A percentile compares a stretch with the other conserved stretches of the same genome.
Conservation (phyloP, 2,113 vertebrate species). For the Calyptommatus sinebrachiatus region DNA sequence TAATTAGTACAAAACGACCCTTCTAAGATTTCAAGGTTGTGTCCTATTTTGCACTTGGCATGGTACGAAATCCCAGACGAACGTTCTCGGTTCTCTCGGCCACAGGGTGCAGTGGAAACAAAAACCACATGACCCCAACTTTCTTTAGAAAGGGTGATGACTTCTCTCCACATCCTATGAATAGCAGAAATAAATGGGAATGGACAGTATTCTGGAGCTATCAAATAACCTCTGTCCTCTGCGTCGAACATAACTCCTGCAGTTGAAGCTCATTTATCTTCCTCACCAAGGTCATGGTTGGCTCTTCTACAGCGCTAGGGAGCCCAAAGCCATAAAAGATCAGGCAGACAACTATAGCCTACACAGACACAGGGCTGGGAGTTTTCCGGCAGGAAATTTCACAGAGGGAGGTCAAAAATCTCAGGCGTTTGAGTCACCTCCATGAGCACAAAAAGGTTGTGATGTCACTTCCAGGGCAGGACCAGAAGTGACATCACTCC, state of each 20-base stretch:
- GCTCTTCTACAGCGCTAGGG: conserved; percentile 26
- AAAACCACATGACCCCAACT: conserved; percentile 31
- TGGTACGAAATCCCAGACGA: neutral
- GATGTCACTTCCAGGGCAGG: too few species aligned
- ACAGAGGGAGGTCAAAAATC: too few species aligned
- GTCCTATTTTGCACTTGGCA: too few species aligned
- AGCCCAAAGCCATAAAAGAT: neutral
- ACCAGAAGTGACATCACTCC: too few species aligned
- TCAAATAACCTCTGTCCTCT: conserved; percentile 12
- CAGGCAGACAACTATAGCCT: neutral
- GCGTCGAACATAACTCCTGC: conserved; percentile 23
- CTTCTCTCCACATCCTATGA: conserved; percentile 23
- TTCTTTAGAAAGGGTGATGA: conserved; percentile 2
- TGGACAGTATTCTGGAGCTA: neutral
- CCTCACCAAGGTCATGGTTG: conserved; percentile 12
- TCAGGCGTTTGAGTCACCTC: too few species aligned
- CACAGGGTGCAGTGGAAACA: neutral
- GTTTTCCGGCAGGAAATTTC: too few species aligned
- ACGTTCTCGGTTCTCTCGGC: neutral
- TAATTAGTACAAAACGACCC: too few species aligned
- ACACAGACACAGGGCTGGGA: too few species aligned
- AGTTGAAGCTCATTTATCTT: conserved; percentile 38
- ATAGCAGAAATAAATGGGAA: neutral
- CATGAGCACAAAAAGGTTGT: too few species aligned
- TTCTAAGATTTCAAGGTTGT: too few species aligned